A percentile compares a stretch with the other conserved stretches of the same genome.
phyloP scores from a whole-genome alignment of 2,113 vertebrate genomes.

The Cettia cetti region DNA sequence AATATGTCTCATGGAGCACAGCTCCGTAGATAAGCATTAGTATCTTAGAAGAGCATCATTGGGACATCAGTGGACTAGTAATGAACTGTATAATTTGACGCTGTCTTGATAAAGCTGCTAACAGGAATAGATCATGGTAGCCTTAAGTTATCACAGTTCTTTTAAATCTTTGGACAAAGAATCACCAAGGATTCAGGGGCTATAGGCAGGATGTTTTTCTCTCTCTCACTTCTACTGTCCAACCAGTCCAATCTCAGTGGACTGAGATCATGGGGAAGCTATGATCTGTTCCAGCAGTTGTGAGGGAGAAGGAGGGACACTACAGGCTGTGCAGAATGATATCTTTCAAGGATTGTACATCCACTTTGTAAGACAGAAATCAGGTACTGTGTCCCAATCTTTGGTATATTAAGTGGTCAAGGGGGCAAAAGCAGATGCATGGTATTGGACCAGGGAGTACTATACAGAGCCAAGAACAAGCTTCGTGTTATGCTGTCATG shows the following conservation, averaged over 20 bases:
- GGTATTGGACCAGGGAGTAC: background rate
- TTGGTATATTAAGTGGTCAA: background rate
- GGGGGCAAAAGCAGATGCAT: background rate
- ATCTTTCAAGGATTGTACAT: background rate
- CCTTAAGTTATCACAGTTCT: background rate
- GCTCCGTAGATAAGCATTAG: background rate
- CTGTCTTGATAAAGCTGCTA: background rate
- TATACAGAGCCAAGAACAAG: background rate
- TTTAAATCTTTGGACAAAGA: background rate
- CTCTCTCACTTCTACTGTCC: background rate
- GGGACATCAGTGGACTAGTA: background rate
- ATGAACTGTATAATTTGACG: background rate
- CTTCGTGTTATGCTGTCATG: background rate
- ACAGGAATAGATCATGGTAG: background rate
- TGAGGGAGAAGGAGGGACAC: background rate
- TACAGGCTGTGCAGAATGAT: fast-evolving
- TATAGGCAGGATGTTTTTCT: background rate
- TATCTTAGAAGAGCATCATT: background rate
- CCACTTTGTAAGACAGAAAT: background rate
- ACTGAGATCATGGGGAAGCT: background rate
- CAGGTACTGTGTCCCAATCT: background rate
- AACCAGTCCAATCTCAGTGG: background rate
- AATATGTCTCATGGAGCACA: background rate
- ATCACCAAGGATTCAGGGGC: background rate
- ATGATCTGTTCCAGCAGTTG: background rate